Evolutionary conservation across 64 coral and sea anemone species (phyloP), one percentile per base, ranked within the genome.

Genomic region (Exaiptasia diaphana): DNA sequence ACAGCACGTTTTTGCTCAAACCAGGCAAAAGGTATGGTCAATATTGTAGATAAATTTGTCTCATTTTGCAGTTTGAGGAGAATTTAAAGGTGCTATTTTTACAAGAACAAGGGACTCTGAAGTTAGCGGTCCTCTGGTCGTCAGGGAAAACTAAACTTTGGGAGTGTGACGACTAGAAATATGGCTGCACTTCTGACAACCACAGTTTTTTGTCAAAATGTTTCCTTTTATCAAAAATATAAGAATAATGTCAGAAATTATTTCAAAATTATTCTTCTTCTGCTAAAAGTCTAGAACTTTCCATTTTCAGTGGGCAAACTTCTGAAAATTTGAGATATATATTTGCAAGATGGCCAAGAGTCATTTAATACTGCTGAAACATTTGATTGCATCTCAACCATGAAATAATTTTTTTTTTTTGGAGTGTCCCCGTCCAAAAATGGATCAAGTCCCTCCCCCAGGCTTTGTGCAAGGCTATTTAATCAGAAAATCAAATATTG

Each of bases 1-100:
- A 52, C 84, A 11, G 42, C 14, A 26, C 67, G 84, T 48, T 87
- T 87, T 68, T 87, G 84, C 59, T 53, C 84, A 29, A 87, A 35
- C 67, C 50, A 87, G 37, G 73, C 84, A 3, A 87, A 87, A 87
- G 84, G 84, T 87, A 53, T 39, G 45, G 5, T 18, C 14, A 32
- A 5, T 53, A 13, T 70, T 38, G 27, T 38, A 37, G 33, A 20
- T 71, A 17, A 37, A 3, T 31, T 2, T 23, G n/a, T 34, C 20
- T 29, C 20, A 6, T 11, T 31, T 35, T 33, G 22, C 18, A 7
- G 28, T 23, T 63, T 31, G 35, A 21, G 21, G 17, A 2, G 5
- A 67, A 29, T 31, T 35, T 67, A 9, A 67, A 12, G 17, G 4
- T n/a, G n/a, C n/a, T n/a, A n/a, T n/a, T n/a, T n/a, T n/a, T n/a